These are phyloP conservation scores for Yponomeuta plumbellus DNA, from an alignment of 2,888 invertebrate species.

Conservation along the genomic window DNA sequence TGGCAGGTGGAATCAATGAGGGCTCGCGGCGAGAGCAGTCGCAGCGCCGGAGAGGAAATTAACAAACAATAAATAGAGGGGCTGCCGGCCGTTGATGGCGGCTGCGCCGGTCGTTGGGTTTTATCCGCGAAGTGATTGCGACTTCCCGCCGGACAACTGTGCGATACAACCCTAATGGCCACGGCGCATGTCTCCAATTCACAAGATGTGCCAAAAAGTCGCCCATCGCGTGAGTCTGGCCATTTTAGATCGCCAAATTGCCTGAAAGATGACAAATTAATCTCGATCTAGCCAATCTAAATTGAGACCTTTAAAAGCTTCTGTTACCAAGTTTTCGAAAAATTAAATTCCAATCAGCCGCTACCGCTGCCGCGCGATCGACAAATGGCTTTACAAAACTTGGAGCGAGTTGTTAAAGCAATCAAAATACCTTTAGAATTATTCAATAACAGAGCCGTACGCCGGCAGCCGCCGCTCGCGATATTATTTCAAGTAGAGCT, in stretches of 20 bases:
- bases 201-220: neutral
- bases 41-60: neutral
- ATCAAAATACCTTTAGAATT: slow-evolving; percentile 7
- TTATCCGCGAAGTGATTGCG: neutral
- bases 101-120: neutral
- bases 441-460: neutral
- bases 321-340: neutral
- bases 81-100: neutral
- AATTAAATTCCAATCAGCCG: neutral
- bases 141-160: neutral
- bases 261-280: too few species aligned
- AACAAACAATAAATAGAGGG: neutral
- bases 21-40: neutral
- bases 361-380: neutral
- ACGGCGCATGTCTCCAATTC: neutral
- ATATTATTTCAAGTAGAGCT: neutral
- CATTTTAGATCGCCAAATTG: too few species aligned
- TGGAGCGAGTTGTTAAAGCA: neutral
- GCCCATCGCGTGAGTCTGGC: too few species aligned
- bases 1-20: neutral
- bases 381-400: slow-evolving; percentile 5
- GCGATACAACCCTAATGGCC: neutral
- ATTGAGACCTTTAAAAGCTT: too few species aligned
- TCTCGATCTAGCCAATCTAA: too few species aligned
- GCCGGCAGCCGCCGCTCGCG: neutral